phyloP scores from a whole-genome alignment of 2,113 vertebrate genomes.

The Pelmatolapia mariae region DNA sequence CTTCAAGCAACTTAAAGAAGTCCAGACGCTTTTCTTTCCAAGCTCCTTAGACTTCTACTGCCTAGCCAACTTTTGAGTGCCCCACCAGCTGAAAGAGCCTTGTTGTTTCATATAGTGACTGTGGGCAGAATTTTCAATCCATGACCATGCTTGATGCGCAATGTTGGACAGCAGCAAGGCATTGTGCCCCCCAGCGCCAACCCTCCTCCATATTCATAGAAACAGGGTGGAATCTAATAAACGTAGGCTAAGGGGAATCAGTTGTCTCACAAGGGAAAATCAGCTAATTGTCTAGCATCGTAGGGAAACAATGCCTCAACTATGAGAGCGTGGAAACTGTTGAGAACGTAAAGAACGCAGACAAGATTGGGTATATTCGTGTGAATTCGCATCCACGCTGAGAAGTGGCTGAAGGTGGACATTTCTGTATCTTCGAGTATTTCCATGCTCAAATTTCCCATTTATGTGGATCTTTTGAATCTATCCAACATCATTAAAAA shows the following conservation, averaged over 20 bases:
- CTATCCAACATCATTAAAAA: not conserved
- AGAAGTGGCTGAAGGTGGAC: not conserved
- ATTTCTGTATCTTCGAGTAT: not conserved
- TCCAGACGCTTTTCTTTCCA: too few species aligned
- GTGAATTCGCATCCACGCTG: slow-evolving; percentile 31
- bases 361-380: slow-evolving; percentile 7
- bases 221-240: slow-evolving; percentile 61
- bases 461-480: not conserved
- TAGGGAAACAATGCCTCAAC: slow-evolving; percentile 43
- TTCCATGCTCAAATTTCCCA: not conserved
- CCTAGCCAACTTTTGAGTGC: not conserved
- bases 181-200: slow-evolving; percentile 45
- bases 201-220: slow-evolving; percentile 69
- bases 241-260: slow-evolving; percentile 44
- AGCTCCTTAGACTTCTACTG: not conserved
- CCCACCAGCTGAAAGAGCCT: slow-evolving; percentile 29
- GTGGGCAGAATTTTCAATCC: slow-evolving; percentile 50
- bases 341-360: not conserved
- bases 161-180: slow-evolving; percentile 40
- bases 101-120: slow-evolving; percentile 29
- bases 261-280: slow-evolving; percentile 54
- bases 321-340: slow-evolving; percentile 24
- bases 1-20: too few species aligned
- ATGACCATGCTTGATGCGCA: slow-evolving; percentile 18
- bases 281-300: slow-evolving; percentile 33